phyloP scores from a whole-genome alignment of 2,888 invertebrate genomes.

The Villa cingulata region DNA sequence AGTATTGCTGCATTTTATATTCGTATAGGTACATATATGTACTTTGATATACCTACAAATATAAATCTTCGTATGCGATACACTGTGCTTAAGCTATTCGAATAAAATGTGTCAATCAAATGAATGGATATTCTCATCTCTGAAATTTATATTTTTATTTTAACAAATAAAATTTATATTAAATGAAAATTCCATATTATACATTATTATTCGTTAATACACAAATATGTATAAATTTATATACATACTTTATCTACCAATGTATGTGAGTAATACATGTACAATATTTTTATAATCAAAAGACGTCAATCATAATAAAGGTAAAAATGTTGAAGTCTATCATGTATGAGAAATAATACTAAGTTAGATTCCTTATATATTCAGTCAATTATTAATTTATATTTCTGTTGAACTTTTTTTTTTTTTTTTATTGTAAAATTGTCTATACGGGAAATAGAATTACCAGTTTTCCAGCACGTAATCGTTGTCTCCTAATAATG shows the following conservation, averaged over 20 bases:
- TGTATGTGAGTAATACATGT: slow-evolving; percentile 9
- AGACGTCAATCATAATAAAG: slow-evolving; percentile 19
- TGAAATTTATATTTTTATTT: neutral
- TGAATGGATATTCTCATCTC: neutral
- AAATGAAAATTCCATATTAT: neutral
- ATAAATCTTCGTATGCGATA: neutral
- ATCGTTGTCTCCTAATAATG: too few species aligned
- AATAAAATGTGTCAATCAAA: slow-evolving; percentile 7
- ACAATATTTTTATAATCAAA: slow-evolving; percentile 18
- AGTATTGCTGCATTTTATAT: neutral
- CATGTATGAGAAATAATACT: neutral
- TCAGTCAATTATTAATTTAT: slow-evolving; percentile 6
- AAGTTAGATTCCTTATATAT: neutral
- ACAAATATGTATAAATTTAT: too few species aligned
- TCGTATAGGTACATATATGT: too few species aligned
- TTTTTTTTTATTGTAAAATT: too few species aligned
- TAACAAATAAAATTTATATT: neutral
- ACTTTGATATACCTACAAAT: too few species aligned
- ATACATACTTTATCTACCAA: too few species aligned
- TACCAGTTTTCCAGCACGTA: too few species aligned
- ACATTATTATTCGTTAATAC: too few species aligned
- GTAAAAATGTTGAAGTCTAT: slow-evolving; percentile 6
- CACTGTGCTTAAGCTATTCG: neutral
- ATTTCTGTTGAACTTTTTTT: neutral
- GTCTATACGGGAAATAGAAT: too few species aligned